These are phyloP conservation scores for Ornithoptera priamus DNA, from an alignment of 2,888 invertebrate genomes.

Conservation along the genomic window DNA sequence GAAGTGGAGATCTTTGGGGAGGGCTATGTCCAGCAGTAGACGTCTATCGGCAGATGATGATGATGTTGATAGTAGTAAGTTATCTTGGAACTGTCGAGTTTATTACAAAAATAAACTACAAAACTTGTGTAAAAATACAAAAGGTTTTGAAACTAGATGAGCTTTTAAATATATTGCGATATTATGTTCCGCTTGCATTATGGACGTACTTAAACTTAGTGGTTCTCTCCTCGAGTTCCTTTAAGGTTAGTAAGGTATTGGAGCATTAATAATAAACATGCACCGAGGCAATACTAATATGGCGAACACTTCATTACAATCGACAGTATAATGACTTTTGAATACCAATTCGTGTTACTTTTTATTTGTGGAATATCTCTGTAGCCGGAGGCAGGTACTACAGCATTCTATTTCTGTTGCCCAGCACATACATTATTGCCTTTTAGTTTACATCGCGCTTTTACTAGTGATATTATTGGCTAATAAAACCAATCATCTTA, in stretches of 20 bases:
- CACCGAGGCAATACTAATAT: slow-evolving; percentile 7
- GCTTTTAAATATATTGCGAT: too few relatives aligned
- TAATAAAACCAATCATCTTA: too few relatives aligned
- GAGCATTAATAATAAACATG: slow-evolving; percentile 20
- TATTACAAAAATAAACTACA: too few relatives aligned
- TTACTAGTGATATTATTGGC: background rate
- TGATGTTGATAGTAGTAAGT: too few relatives aligned
- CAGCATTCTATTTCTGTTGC: too few relatives aligned
- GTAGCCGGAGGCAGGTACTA: background rate
- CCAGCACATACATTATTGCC: background rate
- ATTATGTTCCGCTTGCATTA: slow-evolving; percentile 11
- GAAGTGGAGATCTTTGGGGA: too few relatives aligned
- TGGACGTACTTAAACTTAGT: background rate
- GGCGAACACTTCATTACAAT: background rate
- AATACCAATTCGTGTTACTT: background rate
- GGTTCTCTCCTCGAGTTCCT: slow-evolving; percentile 1
- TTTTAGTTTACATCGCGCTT: background rate
- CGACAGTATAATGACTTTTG: background rate
- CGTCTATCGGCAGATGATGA: too few relatives aligned
- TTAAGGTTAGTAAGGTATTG: slow-evolving; percentile 13
- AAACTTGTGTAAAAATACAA: too few relatives aligned
- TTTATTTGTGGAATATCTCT: background rate
- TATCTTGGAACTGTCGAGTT: too few relatives aligned
- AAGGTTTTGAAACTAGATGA: too few relatives aligned
- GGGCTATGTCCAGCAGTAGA: too few relatives aligned